A percentile compares a stretch with the other conserved stretches of the same genome.
Conservation (phyloP, 2,797 vertebrate genomes). For the Tolypeutes matacus region DNA sequence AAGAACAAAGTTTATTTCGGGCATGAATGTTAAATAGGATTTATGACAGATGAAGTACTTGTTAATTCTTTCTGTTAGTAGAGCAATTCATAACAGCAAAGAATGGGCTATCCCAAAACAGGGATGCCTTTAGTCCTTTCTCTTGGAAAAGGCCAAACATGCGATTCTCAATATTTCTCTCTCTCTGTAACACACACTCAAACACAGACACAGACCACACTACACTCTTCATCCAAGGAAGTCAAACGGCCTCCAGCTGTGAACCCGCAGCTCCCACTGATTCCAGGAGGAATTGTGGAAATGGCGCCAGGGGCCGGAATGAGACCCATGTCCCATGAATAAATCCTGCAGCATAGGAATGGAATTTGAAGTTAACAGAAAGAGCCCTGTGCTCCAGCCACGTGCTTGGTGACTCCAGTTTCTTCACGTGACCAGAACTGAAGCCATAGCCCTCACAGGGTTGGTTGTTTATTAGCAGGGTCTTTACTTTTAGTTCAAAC, state of each 20-base stretch:
- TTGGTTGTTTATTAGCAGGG: background rate
- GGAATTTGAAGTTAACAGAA: slow-evolving; percentile 79
- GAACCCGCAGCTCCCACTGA: slow-evolving; percentile 29
- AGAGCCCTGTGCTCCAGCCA: slow-evolving; percentile 65
- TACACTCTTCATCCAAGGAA: slow-evolving; percentile 7
- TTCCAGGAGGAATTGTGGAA: background rate
- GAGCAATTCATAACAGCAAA: slow-evolving; percentile 71
- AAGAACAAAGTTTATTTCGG: slow-evolving; percentile 63
- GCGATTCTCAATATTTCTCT: background rate
- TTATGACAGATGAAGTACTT: slow-evolving; percentile 70
- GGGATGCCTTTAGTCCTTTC: slow-evolving; percentile 39
- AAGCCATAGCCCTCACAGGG: background rate
- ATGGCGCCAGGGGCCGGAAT: background rate
- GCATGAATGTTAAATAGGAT: slow-evolving; percentile 73
- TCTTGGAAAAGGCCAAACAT: slow-evolving; percentile 41
- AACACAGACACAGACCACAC: background rate
- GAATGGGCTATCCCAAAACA: slow-evolving; percentile 48
- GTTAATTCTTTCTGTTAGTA: slow-evolving; percentile 74
- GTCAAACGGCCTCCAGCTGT: slow-evolving; percentile 17
- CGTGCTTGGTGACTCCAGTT: slow-evolving; percentile 35
- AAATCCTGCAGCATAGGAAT: slow-evolving; percentile 67
- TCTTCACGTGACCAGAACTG: background rate
- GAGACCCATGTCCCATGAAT: slow-evolving; percentile 58
- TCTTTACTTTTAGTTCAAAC: background rate
- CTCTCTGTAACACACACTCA: background rate